Base-by-base conservation (phyloP, 2,113 vertebrate genomes). In the Vanacampus margaritifer region DNA sequence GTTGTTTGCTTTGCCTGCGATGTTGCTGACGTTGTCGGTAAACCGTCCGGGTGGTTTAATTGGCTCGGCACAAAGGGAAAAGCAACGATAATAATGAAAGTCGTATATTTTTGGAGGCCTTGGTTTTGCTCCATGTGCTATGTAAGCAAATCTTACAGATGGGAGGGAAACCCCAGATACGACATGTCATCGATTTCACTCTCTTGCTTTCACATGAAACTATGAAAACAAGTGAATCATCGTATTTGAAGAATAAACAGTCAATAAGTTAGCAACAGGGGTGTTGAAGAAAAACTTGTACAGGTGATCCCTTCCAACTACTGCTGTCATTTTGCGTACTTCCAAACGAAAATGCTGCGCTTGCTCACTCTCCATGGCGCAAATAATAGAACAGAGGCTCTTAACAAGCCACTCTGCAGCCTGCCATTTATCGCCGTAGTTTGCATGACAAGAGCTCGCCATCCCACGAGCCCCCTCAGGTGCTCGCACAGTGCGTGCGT, bases 101-200 rank as follows among this genome's bases (percentile, higher is more conserved):
- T 60, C 57, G 10, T 37, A 37, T 60, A 12, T 91, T 89, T 89
- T 50, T 60, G 63, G n/a, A 36, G 76, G 65, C 79, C 72, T 56
- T 45, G 9, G 10, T 53, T 53, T 53, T 60, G 58, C 35, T 60
- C 6, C 26, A 19, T 70, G 76, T 81, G 87, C 86, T 74, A 45
- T 74, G 75, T 87, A 88, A 89, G 87, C 88, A 88, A 58, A 84
- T 86, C 86, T 85, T 32, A 71, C 51, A 78, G 67, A 84, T 78
- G 82, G 37, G 39, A 76, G 28, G 19, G 66, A 79, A 51, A 62
- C 72, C 24, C 58, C 2, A 76, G 46, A 69, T 36, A 60, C 10
- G 12, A 41, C 13, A 46, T 46, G 43, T 19, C 5, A 19, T 46
- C 17, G 4, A 2, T 46, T 46, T 46, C 5, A 46, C 16, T 17